Evolutionary conservation across 2,113 vertebrate genomes (phyloP), one percentile per base, ranked within the genome.

Genomic region (Passerina amoena): DNA sequence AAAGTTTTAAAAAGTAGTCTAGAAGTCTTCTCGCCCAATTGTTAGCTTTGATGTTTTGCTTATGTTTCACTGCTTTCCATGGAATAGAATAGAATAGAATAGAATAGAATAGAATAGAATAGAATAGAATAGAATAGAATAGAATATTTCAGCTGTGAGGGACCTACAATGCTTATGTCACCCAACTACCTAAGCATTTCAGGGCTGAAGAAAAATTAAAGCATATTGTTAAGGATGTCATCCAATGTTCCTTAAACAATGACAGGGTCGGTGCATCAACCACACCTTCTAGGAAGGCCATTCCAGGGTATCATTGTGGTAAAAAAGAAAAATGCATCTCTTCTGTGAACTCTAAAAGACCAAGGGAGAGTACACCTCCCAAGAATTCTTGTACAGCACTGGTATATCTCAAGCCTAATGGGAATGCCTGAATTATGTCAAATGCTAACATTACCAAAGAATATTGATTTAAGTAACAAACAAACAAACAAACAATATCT

Each of bases 111-210:
- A 3, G 28, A 30, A 6, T 23, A 6, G 20, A n/a, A 14, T 11
- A 11, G 38, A 51, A 27, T 7, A 6, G 51, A 21, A 37, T 10
- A 6, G 45, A 27, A 50, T 7, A 19, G 40, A 42, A 28, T 11
- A 12, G 19, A 30, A 5, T 22, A 40, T 35, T 90, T 65, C 42
- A n/a, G 6, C 10, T 71, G n/a, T 31, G 11, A 81, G 21, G 17
- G 4, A 30, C 20, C 12, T 69, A 5, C 3, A 68, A 5, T 0
- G 1, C 23, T 38, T 8, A 27, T 11, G 27, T 69, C 6, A 1
- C 3, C 33, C 40, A 70, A 4, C 27, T 51, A 5, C 21, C n/a
- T 73, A 19, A 66, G 21, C 30, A 42, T 14, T 33, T 51, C 31
- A 61, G 24, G 30, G 27, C 37, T 85, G 11, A 79, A 28, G 14